Percentiles rank a stretch among this genome's conserved stretches.
Conservation (phyloP, 2,888 invertebrate species). For the Camponotus fellah region DNA sequence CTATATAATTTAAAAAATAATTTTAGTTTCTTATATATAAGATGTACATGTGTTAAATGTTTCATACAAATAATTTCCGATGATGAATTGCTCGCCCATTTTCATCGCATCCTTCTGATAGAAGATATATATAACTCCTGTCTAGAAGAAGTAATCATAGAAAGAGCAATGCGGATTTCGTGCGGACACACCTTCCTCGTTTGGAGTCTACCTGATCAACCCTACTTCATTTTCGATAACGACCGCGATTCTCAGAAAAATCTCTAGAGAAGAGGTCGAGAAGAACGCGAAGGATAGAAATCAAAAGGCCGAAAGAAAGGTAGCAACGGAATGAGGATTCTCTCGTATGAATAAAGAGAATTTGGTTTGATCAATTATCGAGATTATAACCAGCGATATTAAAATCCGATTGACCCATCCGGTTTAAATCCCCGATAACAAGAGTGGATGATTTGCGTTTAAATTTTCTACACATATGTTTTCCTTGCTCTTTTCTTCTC, state of each 20-base stretch:
- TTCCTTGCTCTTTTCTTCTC: neutral
- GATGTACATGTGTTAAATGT: neutral
- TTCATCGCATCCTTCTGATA: neutral
- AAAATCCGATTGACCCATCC: constrained; percentile 33
- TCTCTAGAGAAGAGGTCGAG: neutral
- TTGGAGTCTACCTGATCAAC: constrained; percentile 58
- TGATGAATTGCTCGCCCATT: neutral
- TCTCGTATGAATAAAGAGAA: constrained; percentile 49
- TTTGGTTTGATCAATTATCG: constrained; percentile 52
- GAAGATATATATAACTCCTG: neutral
- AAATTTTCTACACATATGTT: constrained; percentile 6
- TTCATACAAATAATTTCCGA: neutral
- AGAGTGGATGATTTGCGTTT: constrained; percentile 14
- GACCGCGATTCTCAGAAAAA: constrained; percentile 57
- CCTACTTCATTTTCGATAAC: constrained; percentile 68
- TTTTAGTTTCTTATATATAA: neutral
- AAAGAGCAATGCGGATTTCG: constrained; percentile 40
- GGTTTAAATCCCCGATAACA: constrained; percentile 29
- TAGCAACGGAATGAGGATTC: constrained; percentile 34
- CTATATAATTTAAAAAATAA: neutral
- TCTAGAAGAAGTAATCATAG: constrained; percentile 6
- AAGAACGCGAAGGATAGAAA: constrained; percentile 26
- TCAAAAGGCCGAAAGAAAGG: constrained; percentile 28
- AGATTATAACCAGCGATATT: constrained; percentile 34
- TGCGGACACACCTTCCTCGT: constrained; percentile 40